Evolutionary conservation across 2,113 vertebrate genomes (phyloP).

Genomic region (Triplophysa tibetana): DNA sequence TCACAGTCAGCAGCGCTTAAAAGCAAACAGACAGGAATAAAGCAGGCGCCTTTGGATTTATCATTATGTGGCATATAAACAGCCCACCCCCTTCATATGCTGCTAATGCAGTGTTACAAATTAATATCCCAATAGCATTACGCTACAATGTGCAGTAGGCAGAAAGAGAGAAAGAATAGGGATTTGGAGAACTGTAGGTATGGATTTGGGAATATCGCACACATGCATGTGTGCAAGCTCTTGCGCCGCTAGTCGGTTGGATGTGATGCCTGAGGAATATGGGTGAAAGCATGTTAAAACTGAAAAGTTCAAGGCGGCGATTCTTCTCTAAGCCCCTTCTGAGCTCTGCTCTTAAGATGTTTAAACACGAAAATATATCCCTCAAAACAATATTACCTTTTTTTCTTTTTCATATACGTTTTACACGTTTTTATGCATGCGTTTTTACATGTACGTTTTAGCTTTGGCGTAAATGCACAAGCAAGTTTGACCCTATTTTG

Average conservation of each 20-base stretch:
- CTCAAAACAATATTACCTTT: too few species aligned
- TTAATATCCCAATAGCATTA: constrained; percentile 58
- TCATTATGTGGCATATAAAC: constrained; percentile 3
- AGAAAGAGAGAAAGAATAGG: constrained; percentile 47
- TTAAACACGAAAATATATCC: too few species aligned
- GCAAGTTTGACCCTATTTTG: too few species aligned
- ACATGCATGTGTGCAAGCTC: neutral
- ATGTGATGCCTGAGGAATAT: neutral
- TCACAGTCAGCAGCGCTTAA: constrained; percentile 50
- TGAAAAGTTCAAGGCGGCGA: too few species aligned
- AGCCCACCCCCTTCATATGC: neutral
- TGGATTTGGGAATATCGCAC: constrained; percentile 43
- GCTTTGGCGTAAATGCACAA: too few species aligned
- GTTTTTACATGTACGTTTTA: too few species aligned
- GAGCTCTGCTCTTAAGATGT: neutral
- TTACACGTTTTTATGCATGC: too few species aligned
- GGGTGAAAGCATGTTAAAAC: neutral
- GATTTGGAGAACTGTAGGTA: constrained; percentile 46
- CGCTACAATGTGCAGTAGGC: constrained; percentile 52
- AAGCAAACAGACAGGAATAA: constrained; percentile 49
- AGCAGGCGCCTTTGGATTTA: constrained; percentile 51
- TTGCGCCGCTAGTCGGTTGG: neutral
- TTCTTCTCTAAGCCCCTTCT: too few species aligned
- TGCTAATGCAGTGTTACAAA: constrained; percentile 58
- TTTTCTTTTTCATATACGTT: too few species aligned